These are phyloP conservation scores for Drosophila dunni DNA, from an alignment of 1,140 invertebrate genomes.

Conservation along the genomic window DNA sequence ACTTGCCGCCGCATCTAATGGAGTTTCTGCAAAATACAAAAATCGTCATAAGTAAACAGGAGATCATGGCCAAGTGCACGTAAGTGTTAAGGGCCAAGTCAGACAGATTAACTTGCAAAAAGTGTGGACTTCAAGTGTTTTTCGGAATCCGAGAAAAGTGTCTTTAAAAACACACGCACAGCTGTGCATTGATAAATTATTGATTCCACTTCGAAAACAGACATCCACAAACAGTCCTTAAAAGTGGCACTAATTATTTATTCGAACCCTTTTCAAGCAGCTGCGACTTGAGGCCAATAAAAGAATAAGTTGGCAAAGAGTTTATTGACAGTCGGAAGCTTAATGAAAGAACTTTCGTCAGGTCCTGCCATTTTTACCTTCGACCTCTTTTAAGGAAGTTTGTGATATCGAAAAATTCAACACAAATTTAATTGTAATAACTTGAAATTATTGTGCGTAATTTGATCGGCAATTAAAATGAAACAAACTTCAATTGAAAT, in stretches of 20 bases:
- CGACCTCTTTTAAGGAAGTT: not conserved
- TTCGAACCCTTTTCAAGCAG: not conserved
- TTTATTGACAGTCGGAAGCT: not conserved
- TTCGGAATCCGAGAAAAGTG: not conserved
- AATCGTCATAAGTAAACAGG: conserved; percentile 71
- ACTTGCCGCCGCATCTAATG: conserved; percentile 77
- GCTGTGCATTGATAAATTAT: conserved; percentile 35
- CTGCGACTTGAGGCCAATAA: not conserved
- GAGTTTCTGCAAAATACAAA: conserved; percentile 78
- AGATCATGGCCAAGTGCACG: conserved; percentile 79
- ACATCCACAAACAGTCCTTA: not conserved
- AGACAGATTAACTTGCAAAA: not conserved
- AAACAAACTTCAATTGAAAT: conserved; percentile 11
- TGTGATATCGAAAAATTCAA: not conserved
- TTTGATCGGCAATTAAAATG: conserved; percentile 38
- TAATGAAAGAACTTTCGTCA: conserved; percentile 1
- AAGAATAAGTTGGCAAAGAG: not conserved
- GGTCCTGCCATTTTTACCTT: not conserved
- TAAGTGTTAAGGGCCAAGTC: conserved; percentile 45
- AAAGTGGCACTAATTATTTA: conserved; percentile 25
- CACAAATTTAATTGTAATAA: not conserved
- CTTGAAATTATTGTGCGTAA: conserved; percentile 9
- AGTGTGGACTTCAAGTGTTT: not conserved
- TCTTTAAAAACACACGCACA: conserved; percentile 19
- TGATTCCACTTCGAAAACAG: conserved; percentile 36